Conservation (phyloP, 2,113 vertebrate species). For the Cyanoramphus novaezelandiae region DNA sequence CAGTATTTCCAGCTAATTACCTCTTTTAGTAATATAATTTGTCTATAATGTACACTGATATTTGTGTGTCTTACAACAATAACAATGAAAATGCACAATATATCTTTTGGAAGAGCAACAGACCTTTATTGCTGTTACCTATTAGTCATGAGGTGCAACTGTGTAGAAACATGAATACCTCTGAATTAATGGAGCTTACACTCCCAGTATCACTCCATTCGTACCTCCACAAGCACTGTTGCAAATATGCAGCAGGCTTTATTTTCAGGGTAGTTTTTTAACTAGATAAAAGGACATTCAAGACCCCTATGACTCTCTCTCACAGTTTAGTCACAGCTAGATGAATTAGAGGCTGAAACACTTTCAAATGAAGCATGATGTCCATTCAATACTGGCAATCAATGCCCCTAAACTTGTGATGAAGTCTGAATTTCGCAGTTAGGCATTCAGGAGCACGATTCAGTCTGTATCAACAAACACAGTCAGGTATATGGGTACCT, state of each 20-base stretch:
- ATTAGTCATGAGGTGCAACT: background rate
- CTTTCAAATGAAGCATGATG: background rate
- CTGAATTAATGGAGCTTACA: background rate
- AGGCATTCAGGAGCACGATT: background rate
- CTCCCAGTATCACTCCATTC: background rate
- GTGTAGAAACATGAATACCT: background rate
- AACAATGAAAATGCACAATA: background rate
- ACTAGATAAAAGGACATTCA: background rate
- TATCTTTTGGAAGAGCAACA: background rate
- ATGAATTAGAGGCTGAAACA: background rate
- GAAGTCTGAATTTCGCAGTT: background rate
- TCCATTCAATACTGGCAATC: background rate
- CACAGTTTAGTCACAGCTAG: background rate
- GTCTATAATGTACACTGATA: background rate
- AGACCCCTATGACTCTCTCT: background rate
- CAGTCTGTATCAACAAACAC: background rate
- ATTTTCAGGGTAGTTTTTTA: background rate
- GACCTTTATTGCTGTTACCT: background rate
- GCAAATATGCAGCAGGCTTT: background rate
- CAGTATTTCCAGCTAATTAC: background rate
- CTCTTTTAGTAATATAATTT: background rate
- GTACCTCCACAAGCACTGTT: background rate
- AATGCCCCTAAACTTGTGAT: background rate
- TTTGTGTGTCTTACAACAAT: background rate
- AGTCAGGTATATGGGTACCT: fast-evolving